These are phyloP conservation scores for Alloplasta piceator DNA, from an alignment of 2,888 invertebrate species.

Conservation along the genomic window DNA sequence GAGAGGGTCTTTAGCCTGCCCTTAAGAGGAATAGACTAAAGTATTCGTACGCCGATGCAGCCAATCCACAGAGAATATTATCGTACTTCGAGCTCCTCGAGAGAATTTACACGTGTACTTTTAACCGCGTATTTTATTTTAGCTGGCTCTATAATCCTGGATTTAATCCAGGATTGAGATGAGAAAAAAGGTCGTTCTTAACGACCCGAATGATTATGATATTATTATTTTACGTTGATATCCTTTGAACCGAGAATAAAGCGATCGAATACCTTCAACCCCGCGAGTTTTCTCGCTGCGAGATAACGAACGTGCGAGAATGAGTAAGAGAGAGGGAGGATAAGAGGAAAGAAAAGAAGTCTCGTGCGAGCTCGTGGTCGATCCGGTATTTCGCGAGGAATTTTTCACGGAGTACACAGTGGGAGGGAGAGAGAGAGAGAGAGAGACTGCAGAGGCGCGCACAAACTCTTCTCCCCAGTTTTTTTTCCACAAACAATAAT, in stretches of 20 bases:
- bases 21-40: constrained; percentile 21
- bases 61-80: constrained; percentile 3
- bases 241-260: constrained; percentile 11
- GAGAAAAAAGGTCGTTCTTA: neutral
- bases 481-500: constrained; percentile 60
- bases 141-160: too few relatives aligned
- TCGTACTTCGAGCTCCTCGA: constrained; percentile 11
- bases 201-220: neutral
- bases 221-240: too few relatives aligned
- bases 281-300: neutral
- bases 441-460: constrained; percentile 45
- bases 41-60: constrained; percentile 9
- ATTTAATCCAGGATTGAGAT: neutral
- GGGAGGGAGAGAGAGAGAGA: neutral
- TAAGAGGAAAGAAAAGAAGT: constrained; percentile 39
- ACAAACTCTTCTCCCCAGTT: constrained; percentile 32
- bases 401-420: constrained; percentile 30
- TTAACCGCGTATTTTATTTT: neutral
- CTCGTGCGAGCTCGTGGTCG: constrained; percentile 49
- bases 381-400: constrained; percentile 58
- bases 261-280: constrained; percentile 32
- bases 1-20: too few relatives aligned
- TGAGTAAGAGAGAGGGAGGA: constrained; percentile 7
- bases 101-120: neutral
- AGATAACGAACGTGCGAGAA: constrained; percentile 5